Evolutionary conservation across 2,888 invertebrate genomes (phyloP).

Genomic region (Hipparchia semele): DNA sequence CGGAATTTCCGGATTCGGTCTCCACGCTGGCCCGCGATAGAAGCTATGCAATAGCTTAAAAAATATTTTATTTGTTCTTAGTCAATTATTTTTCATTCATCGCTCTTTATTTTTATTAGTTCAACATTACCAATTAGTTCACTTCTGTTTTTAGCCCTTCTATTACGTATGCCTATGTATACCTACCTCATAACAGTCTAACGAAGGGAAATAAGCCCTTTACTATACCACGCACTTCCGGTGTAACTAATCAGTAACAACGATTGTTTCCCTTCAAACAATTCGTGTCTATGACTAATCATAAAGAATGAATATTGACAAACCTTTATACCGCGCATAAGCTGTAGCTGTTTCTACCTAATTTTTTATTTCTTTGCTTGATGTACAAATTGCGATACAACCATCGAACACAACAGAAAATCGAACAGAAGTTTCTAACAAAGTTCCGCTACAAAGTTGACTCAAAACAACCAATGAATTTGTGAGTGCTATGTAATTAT

Average conservation of each 20-base stretch:
- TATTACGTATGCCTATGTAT: neutral
- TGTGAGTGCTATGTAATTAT: no score
- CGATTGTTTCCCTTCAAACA: slow-evolving; percentile 31
- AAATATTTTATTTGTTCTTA: no score
- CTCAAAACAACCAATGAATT: no score
- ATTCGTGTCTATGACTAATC: slow-evolving; percentile 30
- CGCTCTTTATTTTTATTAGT: no score
- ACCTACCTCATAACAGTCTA: slow-evolving; percentile 10
- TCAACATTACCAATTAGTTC: neutral
- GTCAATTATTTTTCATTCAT: no score
- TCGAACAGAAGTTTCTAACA: no score
- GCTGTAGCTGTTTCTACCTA: neutral
- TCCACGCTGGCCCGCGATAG: no score
- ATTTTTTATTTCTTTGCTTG: neutral
- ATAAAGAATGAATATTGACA: slow-evolving; percentile 18
- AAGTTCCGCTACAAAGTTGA: no score
- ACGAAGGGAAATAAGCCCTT: slow-evolving; percentile 31
- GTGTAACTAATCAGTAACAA: slow-evolving; percentile 29
- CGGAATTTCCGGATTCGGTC: no score
- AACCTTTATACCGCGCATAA: neutral
- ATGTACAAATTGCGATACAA: no score
- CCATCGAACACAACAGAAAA: no score
- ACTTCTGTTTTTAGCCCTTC: neutral
- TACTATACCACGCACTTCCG: slow-evolving; percentile 33
- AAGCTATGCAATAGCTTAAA: no score